Percentiles rank a stretch among this genome's conserved stretches.
Conservation (phyloP, 37 sponge, comb jelly and placozoan genomes). For the Chondrilla cf. caribensis region DNA sequence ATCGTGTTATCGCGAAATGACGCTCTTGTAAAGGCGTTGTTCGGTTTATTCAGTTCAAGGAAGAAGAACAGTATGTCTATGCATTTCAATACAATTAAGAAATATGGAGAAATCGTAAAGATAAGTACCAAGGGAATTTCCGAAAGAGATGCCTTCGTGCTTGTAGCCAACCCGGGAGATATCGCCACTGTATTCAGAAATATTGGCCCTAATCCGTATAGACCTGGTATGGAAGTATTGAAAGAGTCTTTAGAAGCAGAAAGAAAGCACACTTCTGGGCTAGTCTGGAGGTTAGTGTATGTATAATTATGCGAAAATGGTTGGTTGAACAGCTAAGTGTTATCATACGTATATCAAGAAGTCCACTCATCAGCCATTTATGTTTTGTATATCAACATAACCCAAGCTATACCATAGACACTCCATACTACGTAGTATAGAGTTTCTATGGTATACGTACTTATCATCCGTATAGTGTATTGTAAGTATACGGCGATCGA, state of each 20-base stretch:
- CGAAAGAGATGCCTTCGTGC: not conserved
- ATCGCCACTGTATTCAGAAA: not conserved
- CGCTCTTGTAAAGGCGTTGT: not conserved
- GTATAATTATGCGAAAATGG: no score
- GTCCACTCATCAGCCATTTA: no score
- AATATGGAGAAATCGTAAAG: not conserved
- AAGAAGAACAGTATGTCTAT: not conserved
- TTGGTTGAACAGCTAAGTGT: no score
- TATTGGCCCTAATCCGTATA: not conserved
- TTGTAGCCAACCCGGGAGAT: not conserved
- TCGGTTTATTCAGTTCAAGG: not conserved
- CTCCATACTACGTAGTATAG: no score
- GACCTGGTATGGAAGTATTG: not conserved
- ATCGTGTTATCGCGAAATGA: not conserved
- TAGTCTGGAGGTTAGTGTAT: conserved; percentile 8
- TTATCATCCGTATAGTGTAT: no score
- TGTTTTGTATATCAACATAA: no score
- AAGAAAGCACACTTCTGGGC: not conserved
- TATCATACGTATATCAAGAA: no score
- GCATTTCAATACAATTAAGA: not conserved
- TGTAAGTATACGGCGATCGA: no score
- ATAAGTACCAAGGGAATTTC: not conserved
- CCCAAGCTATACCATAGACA: no score
- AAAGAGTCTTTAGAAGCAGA: not conserved
- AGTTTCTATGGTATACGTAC: no score